Evolutionary conservation across 2,113 vertebrate species (phyloP).

Genomic region (Sander lucioperca): DNA sequence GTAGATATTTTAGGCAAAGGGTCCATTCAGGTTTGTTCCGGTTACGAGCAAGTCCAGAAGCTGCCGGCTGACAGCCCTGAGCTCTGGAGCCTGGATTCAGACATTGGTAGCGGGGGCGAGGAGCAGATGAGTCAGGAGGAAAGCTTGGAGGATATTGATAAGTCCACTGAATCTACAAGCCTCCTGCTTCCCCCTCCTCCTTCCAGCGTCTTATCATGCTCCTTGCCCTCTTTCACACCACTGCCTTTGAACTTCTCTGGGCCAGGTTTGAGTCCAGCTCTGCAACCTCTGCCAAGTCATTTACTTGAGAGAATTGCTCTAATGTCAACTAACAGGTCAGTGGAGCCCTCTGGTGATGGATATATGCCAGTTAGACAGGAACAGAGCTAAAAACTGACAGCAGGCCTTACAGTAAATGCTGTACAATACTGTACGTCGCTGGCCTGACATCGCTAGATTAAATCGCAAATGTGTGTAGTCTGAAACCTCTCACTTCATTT

Average conservation of each 20-base stretch:
- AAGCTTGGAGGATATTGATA: conserved; percentile 33
- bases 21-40: conserved; percentile 57
- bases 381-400: conserved; percentile 12
- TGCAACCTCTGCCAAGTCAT: background rate
- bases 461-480: too few relatives aligned
- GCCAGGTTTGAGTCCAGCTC: background rate
- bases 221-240: background rate
- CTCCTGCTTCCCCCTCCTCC: conserved; percentile 20
- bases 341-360: conserved; percentile 63
- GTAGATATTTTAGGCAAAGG: background rate
- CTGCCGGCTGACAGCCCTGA: conserved; percentile 20
- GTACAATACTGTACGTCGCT: too few relatives aligned
- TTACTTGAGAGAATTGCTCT: background rate
- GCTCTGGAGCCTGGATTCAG: conserved; percentile 68
- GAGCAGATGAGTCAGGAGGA: conserved; percentile 49
- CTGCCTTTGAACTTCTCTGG: background rate
- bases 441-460: too few relatives aligned
- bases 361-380: conserved; percentile 71
- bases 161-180: background rate
- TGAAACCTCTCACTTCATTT: too few relatives aligned
- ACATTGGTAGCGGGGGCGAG: conserved; percentile 8
- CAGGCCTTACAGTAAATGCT: background rate
- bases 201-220: background rate
- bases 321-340: background rate
- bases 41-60: conserved; percentile 57